Evolutionary conservation across 2,888 invertebrate genomes (phyloP).

Genomic region (Oscheius onirici): DNA sequence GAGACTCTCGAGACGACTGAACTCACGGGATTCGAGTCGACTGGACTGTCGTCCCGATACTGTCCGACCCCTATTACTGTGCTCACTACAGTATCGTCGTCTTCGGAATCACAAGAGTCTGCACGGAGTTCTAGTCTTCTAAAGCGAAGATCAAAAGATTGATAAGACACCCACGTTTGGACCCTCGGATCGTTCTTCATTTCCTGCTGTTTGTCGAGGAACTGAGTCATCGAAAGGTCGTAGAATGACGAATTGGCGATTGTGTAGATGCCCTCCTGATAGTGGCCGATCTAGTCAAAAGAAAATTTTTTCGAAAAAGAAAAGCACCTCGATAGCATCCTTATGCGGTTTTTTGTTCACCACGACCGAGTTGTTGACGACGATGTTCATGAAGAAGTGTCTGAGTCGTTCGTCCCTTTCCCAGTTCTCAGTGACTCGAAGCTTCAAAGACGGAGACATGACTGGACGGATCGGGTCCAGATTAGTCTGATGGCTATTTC

Average conservation of each 20-base stretch:
- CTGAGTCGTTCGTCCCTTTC: conserved; percentile 27
- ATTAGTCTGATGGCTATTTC: conserved; percentile 11
- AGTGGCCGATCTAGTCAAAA: conserved; percentile 49
- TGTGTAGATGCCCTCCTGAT: conserved; percentile 58
- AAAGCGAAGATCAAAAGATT: neutral
- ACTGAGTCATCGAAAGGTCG: conserved; percentile 42
- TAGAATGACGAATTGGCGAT: conserved; percentile 63
- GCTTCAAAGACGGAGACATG: neutral
- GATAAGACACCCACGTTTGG: neutral
- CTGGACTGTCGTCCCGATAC: neutral
- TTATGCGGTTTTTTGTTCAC: conserved; percentile 85
- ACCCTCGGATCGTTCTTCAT: neutral
- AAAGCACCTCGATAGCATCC: conserved; percentile 71
- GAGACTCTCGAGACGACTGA: conserved; percentile 20
- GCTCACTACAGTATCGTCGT: conserved; percentile 11
- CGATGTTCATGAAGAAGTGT: conserved; percentile 84
- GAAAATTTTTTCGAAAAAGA: neutral
- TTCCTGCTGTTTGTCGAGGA: conserved; percentile 36
- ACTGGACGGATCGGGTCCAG: conserved; percentile 32
- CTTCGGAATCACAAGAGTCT: conserved; percentile 5
- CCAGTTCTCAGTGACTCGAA: conserved; percentile 23
- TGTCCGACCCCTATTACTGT: neutral
- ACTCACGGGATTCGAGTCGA: conserved; percentile 9
- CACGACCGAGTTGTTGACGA: conserved; percentile 94
- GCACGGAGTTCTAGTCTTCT: conserved; percentile 10